Evolutionary conservation across 2,888 invertebrate genomes (phyloP).

Genomic region (Aleiodes testaceus): DNA sequence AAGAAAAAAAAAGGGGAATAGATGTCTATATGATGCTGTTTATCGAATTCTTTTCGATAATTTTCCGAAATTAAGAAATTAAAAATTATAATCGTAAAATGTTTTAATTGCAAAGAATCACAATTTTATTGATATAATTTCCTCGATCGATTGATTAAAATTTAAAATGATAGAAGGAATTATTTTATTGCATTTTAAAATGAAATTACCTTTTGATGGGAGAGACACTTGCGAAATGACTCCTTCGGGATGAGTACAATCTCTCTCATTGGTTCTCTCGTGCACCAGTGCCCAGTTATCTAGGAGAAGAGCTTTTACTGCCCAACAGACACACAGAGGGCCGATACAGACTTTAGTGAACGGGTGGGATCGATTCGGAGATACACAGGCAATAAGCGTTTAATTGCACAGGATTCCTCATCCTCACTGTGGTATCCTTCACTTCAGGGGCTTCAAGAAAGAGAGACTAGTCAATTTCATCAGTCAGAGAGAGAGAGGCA

Average conservation of each 20-base stretch:
- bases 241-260: background rate
- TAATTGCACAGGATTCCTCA: constrained; percentile 73
- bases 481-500: background rate
- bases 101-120: too few species aligned
- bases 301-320: constrained; percentile 67
- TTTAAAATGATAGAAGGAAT: background rate
- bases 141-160: constrained; percentile 16
- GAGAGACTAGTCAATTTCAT: constrained; percentile 3
- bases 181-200: constrained; percentile 25
- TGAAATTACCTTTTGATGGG: constrained; percentile 27
- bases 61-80: too few species aligned
- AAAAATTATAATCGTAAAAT: too few species aligned
- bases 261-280: constrained; percentile 29
- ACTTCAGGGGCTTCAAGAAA: background rate
- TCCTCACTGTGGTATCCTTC: constrained; percentile 49
- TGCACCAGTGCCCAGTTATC: constrained; percentile 56
- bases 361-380: constrained; percentile 69
- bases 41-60: background rate
- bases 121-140: too few species aligned
- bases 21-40: constrained; percentile 14
- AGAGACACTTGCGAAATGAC: background rate
- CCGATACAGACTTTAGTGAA: constrained; percentile 71
- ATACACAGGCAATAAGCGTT: constrained; percentile 73
- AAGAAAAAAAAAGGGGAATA: background rate
- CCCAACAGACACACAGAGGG: constrained; percentile 53